Base-by-base conservation (phyloP, 2,113 vertebrate species). In the Willisornis vidua region DNA sequence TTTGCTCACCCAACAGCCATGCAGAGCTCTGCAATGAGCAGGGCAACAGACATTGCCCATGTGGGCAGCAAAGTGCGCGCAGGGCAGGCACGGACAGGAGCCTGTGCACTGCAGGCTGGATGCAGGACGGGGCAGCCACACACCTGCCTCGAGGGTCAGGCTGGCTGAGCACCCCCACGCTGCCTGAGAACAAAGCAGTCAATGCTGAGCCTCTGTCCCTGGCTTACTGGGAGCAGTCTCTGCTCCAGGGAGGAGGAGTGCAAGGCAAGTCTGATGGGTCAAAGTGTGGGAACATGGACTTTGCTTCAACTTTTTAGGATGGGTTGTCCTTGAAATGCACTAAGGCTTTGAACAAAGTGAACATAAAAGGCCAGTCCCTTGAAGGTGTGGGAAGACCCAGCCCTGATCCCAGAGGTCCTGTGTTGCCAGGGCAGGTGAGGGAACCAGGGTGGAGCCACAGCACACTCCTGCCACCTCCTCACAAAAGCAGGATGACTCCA, bases 131-230 rank as follows among this genome's bases (percentile, higher is more conserved):
- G 39, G 39, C 39, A 41, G 39, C 39, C 39, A 41, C 39, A 41
- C 39, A 41, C 39, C 39, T 41, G 39, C 39, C 39, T 41, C 39
- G 10, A 41, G 39, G 12, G 39, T 45, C 23, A 67, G 49, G 24
- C 68, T 19, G 3, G 45, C 37, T 28, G 59, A 35, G 61, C 65
- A 62, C n/a, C 41, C 70, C 35, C 28, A 9, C 0, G 1, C 71
- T 95, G 87, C 90, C 89, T 79, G 87, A 95, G 91, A 93, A 77
- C 39, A 41, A 41, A 93, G 19, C 9, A 62, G 65, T 45, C n/a
- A 51, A 58, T 6, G 57, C 67, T 19, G 45, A 91, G 65, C 45
- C 72, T 49, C 43, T 75, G n/a, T 39, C 66, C 83, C 78, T 39
- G 35, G 23, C 82, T 61, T n/a, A 14, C 25, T 37, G 29, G 3